phyloP scores from a whole-genome alignment of 2,113 vertebrate species.

The Danio rerio region GRCz12tu NC_133195.1:9388001-9388500 shows the following conservation, averaged over 20 bases:
- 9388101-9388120: not conserved
- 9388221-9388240: not conserved
- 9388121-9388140: not conserved
- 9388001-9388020: not conserved
- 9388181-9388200: not conserved
- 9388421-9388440: not conserved
- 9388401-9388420: not conserved
- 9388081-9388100: not conserved
- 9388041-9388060: not conserved
- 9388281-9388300: not conserved
- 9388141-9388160: not conserved
- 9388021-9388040: not conserved
- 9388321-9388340: not conserved
- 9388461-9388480: too few relatives aligned
- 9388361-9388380: not conserved
- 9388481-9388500: too few relatives aligned
- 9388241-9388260: conserved; percentile 3
- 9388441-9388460: not conserved
- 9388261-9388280: conserved; percentile 11
- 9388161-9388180: not conserved
- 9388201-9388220: not conserved
- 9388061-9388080: not conserved
- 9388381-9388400: not conserved
- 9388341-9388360: not conserved
- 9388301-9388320: not conserved